Base-by-base conservation (phyloP, 2,888 invertebrate species). In the Diadromus collaris region DNA sequence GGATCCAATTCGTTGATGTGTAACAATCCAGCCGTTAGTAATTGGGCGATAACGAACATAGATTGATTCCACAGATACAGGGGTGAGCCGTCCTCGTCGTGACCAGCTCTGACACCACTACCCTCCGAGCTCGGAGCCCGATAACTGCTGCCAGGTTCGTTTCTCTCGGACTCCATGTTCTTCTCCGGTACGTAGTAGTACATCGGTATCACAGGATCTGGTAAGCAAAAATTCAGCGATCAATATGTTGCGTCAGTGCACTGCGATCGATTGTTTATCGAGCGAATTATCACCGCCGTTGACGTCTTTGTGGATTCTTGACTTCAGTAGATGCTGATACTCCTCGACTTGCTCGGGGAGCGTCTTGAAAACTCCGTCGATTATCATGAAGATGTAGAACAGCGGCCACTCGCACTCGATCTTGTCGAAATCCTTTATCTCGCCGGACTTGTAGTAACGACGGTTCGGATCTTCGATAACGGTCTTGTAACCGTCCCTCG, bases 401-500 rank as follows among this genome's bases (percentile, higher is more conserved):
- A 99, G 91, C 0, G 99, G 99, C 98, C 99, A 99, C 90, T 99
- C 99, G 83, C 97, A 97, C 92, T 99, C 99, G 16, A 99, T 94
- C 56, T 96, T 96, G 88, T 99, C 98, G 91, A 98, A 99, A 88
- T 97, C 95, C 91, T 97, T 98, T 2, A 98, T 94, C 92, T 99
- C 98, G 19, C 98, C 97, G 86, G 96, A 95, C 83, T 95, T 93
- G 90, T 99, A 99, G 91, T 96, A 97, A 84, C 95, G 93, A 64
- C 95, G 92, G 68, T 92, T 93, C 51, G 94, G 93, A 89, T 98
- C 96, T 91, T 99, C 99, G 9, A 97, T 88, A 29, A 95, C 96
- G 81, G 97, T 96, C 85, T 97, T 96, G 90, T 95, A 98, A 0
- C 99, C 99, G 91, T 99, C 99, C 46, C 99, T 93, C 41, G 96